These are phyloP conservation scores for Leptothorax acervorum DNA, from an alignment of 2,888 invertebrate genomes.

Conservation along the genomic window DNA sequence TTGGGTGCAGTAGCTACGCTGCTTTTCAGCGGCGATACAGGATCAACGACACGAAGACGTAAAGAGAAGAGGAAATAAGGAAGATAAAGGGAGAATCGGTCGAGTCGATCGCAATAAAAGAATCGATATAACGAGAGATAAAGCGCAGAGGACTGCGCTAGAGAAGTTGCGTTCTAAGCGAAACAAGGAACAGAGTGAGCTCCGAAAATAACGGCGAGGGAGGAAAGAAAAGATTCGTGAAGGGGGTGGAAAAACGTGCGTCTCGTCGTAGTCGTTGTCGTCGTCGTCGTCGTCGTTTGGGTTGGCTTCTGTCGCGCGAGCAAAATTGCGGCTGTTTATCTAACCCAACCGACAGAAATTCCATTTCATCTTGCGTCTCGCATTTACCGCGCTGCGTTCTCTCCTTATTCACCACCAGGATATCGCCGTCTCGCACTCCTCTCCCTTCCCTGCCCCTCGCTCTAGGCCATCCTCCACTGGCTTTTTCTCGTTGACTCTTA, in stretches of 20 bases:
- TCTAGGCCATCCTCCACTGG: not conserved
- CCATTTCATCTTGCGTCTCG: constrained; percentile 75
- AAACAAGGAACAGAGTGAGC: not conserved
- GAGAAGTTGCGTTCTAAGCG: constrained; percentile 23
- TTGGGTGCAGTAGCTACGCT: constrained; percentile 10
- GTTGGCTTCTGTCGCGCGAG: constrained; percentile 62
- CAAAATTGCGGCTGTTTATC: constrained; percentile 82
- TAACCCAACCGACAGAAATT: constrained; percentile 79
- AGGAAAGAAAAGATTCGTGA: constrained; percentile 53
- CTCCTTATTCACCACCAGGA: constrained; percentile 43
- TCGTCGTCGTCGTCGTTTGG: constrained; percentile 45
- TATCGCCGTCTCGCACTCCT: constrained; percentile 10
- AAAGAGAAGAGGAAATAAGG: not conserved
- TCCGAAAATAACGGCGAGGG: constrained; percentile 41
- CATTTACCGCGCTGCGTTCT: constrained; percentile 36
- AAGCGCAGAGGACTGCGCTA: constrained; percentile 40
- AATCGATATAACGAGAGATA: constrained; percentile 66
- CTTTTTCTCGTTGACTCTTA: constrained; percentile 54
- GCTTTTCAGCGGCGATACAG: not conserved
- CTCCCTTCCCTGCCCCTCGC: not conserved
- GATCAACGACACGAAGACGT: not conserved
- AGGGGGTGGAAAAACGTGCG: constrained; percentile 58
- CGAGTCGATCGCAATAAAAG: constrained; percentile 26
- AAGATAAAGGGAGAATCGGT: constrained; percentile 15
- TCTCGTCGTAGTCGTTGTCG: constrained; percentile 52